Percentiles rank a stretch among this genome's conserved stretches.
phyloP scores from a whole-genome alignment of 1,140 invertebrate species.

The Colletes latitarsis region DNA sequence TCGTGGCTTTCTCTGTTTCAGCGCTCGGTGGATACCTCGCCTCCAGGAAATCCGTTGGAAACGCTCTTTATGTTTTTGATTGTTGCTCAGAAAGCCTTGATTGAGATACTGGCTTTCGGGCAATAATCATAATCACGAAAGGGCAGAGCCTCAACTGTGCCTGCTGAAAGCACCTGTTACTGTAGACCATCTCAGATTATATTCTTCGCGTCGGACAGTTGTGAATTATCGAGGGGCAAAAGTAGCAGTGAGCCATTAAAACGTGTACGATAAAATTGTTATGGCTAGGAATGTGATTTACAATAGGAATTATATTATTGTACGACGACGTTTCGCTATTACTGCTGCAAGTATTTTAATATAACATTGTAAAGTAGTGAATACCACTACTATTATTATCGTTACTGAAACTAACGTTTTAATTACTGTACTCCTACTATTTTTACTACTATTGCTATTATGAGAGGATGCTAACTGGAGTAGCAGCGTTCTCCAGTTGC shows the following conservation, averaged over 20 bases:
- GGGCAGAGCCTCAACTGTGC: constrained; percentile 67
- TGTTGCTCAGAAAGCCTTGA: constrained; percentile 82
- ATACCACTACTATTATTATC: not conserved
- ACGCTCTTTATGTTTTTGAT: constrained; percentile 82
- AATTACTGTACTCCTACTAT: not conserved
- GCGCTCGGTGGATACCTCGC: not conserved
- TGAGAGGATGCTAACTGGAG: too few relatives aligned
- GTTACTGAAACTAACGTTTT: not conserved
- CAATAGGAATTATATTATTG: not conserved
- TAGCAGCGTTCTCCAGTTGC: not conserved
- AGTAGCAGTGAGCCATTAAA: not conserved
- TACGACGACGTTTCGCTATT: not conserved
- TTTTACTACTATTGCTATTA: too few relatives aligned
- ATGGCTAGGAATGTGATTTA: not conserved
- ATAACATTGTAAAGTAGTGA: not conserved
- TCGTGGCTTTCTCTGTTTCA: constrained; percentile 1
- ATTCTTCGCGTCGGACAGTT: not conserved
- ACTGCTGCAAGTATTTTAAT: not conserved
- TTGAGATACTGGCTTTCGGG: constrained; percentile 80
- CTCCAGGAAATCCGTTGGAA: not conserved
- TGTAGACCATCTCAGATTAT: not conserved
- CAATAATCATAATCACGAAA: constrained; percentile 82
- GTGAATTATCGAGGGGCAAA: not conserved
- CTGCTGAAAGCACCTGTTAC: constrained; percentile 29
- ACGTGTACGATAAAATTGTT: not conserved